A percentile compares a stretch with the other conserved stretches of the same genome.
phyloP scores from a whole-genome alignment of 2,888 invertebrate genomes.

The Chrysopilus asiliformis region DNA sequence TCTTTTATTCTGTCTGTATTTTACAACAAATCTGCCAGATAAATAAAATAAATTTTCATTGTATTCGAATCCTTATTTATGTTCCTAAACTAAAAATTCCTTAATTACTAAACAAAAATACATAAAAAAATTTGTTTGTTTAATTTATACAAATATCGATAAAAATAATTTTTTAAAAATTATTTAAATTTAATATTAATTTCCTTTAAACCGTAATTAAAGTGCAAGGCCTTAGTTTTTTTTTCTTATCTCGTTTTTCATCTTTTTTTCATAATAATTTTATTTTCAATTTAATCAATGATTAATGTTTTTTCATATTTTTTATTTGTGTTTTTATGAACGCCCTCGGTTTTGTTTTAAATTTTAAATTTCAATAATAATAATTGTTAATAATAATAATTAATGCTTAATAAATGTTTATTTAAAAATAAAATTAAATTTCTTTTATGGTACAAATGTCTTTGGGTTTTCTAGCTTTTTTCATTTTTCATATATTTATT shows the following conservation, averaged over 20 bases:
- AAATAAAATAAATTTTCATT: too few species aligned
- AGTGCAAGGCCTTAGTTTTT: constrained; percentile 19
- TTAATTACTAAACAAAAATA: too few species aligned
- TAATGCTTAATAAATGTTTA: too few species aligned
- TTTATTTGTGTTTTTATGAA: constrained; percentile 1
- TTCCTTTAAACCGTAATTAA: constrained; percentile 4
- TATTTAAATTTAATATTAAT: neutral
- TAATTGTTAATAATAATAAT: too few species aligned
- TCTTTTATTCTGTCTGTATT: neutral
- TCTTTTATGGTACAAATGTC: neutral
- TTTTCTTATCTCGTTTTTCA: too few species aligned
- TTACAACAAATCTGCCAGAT: too few species aligned
- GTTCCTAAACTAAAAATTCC: too few species aligned
- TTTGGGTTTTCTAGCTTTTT: neutral
- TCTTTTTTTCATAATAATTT: too few species aligned
- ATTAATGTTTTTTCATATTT: constrained; percentile 11
- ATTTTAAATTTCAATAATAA: too few species aligned
- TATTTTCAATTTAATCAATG: constrained; percentile 4
- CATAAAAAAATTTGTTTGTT: too few species aligned
- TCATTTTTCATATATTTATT: neutral
- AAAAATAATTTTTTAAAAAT: neutral
- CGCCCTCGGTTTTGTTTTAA: too few species aligned
- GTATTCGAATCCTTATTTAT: too few species aligned
- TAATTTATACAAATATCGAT: neutral
- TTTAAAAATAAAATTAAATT: neutral